Evolutionary conservation across 2,113 vertebrate genomes (phyloP).

Genomic region (Xiphophorus maculatus): DNA sequence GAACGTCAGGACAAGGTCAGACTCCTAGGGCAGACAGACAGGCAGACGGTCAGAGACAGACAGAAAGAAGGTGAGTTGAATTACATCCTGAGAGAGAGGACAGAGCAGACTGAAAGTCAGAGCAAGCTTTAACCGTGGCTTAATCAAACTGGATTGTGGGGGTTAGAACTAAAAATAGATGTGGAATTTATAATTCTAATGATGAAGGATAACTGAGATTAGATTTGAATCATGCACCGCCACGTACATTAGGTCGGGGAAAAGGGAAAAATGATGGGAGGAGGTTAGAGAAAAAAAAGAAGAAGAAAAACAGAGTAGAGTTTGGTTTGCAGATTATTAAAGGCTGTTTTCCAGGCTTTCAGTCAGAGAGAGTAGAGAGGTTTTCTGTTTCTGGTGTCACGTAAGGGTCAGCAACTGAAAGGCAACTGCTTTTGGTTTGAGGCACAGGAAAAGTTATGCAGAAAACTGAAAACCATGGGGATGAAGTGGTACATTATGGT

Average conservation of each 20-base stretch:
- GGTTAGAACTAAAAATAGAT: conserved; percentile 46
- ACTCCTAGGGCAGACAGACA: conserved; percentile 82
- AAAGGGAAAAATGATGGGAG: neutral
- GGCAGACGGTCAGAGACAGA: conserved; percentile 5
- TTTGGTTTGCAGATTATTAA: conserved; percentile 1
- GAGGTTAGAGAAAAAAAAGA: neutral
- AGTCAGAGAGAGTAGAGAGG: conserved; percentile 1
- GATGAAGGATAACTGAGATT: conserved; percentile 41
- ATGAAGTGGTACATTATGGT: neutral
- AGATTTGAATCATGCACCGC: conserved; percentile 42
- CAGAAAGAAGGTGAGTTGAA: conserved; percentile 32
- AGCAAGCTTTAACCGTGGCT: conserved; percentile 28
- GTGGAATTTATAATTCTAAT: conserved; percentile 25
- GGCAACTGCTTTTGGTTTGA: neutral
- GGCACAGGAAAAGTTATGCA: neutral
- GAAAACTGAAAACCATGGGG: neutral
- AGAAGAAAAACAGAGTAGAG: neutral
- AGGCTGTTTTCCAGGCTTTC: neutral
- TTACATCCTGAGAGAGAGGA: conserved; percentile 33
- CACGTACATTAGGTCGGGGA: neutral
- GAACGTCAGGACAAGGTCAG: conserved; percentile 98
- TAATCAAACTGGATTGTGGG: conserved; percentile 34
- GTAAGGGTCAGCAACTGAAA: conserved; percentile 7
- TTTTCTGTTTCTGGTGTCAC: conserved; percentile 11
- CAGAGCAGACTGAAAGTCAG: conserved; percentile 17